Evolutionary conservation across 2,888 invertebrate genomes (phyloP), one percentile per base, ranked within the genome.

Genomic region (Synergus laeviventris): DNA sequence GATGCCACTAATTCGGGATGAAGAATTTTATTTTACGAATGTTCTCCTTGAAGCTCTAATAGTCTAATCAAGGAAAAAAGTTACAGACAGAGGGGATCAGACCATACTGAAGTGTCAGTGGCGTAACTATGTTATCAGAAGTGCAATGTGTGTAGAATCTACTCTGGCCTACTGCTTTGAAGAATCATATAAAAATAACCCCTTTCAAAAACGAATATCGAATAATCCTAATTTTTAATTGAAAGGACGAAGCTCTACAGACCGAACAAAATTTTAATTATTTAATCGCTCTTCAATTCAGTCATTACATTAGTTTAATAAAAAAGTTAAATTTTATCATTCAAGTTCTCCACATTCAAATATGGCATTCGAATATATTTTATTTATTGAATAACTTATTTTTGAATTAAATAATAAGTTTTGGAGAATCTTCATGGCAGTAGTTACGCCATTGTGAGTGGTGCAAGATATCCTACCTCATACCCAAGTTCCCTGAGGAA

Each of bases 401-500:
- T 56, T 11, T 24, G 12, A 11, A 56, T 18, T 56, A 5, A 21
- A 11, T 38, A 7, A 7, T 70, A 8, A 24, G 16, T 49, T 24
- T 24, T 42, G 4, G n/a, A 45, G 56, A 70, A 70, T 70, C 45
- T 70, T 70, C 66, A 70, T 49, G 49, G 49, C 66, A 70, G 66
- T 24, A 70, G 66, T 70, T 70, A 45, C 56, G 56, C 56, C 56
- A 56, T 56, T 56, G 56, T 56, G 56, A 56, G 56, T 24, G n/a
- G 66, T 70, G 66, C 66, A n/a, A 70, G 21, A 45, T 70, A 70
- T 45, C 87, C 88, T 90, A 96, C 97, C 94, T 97, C 97, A 91
- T 97, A 98, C 86, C 97, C 97, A 82, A 98, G 93, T 91, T 96
- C 97, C 92, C 96, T 95, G 75, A 98, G 93, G 92, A 97, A 98